Percentiles rank a stretch among this genome's conserved stretches.
Conservation (phyloP, 2,113 vertebrate species). For the Gila orcuttii region DNA sequence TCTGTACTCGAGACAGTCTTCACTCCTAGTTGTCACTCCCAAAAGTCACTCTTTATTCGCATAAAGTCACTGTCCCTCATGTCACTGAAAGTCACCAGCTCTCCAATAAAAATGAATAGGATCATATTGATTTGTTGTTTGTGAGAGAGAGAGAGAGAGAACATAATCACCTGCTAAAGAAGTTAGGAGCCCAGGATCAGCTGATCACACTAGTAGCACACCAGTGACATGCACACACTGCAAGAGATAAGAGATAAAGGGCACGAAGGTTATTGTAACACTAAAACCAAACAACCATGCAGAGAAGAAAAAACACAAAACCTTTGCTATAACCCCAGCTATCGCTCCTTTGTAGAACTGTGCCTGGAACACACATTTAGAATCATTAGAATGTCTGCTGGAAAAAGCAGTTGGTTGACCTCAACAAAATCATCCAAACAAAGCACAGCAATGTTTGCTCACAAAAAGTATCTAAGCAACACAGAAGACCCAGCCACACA, state of each 20-base stretch:
- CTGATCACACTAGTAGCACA: not conserved
- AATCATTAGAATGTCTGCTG: not conserved
- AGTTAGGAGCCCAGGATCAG: not conserved
- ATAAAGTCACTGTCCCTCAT: not conserved
- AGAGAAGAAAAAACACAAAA: not conserved
- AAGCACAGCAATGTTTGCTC: not conserved
- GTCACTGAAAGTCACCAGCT: not conserved
- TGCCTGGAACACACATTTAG: not conserved
- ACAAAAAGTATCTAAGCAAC: constrained; percentile 11
- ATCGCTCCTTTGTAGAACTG: not conserved
- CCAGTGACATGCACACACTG: not conserved
- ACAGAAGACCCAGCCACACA: not conserved
- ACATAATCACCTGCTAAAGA: not conserved
- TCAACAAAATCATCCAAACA: not conserved
- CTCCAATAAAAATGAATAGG: not conserved
- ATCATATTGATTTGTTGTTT: no score
- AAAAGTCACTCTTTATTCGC: not conserved
- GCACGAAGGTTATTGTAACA: not conserved
- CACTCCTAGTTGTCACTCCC: not conserved
- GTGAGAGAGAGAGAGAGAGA: not conserved
- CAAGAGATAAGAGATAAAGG: not conserved
- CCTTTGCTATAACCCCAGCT: not conserved
- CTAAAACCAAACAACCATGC: not conserved
- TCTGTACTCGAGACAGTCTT: not conserved
- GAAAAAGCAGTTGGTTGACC: constrained; percentile 4